phyloP scores from a whole-genome alignment of 2,888 invertebrate genomes.

The Epinotia bilunana region DNA sequence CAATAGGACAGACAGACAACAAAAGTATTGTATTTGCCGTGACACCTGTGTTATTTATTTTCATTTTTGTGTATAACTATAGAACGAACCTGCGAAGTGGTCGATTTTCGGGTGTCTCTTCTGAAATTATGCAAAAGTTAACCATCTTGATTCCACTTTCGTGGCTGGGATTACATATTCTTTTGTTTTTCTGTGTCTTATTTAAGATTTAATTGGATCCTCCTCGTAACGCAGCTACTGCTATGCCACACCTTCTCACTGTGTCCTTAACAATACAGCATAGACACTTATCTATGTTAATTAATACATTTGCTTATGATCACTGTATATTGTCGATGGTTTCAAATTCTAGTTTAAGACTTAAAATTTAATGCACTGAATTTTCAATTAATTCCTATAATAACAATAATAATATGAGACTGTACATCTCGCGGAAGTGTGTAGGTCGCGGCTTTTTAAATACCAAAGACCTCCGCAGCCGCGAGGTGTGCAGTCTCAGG shows the following conservation, averaged over 20 bases:
- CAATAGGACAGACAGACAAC: no score
- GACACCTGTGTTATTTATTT: not conserved
- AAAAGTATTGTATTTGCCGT: not conserved
- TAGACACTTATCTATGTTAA: constrained; percentile 2
- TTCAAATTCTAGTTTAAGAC: not conserved
- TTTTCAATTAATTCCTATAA: not conserved
- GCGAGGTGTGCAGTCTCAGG: no score
- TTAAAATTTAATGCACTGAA: constrained; percentile 18
- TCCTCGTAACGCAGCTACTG: not conserved
- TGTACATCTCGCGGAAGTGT: no score
- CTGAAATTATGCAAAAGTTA: not conserved
- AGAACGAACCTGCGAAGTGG: not conserved
- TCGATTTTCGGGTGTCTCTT: no score
- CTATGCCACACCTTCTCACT: constrained; percentile 19
- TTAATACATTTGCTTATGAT: constrained; percentile 29
- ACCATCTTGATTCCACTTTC: not conserved
- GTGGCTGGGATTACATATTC: not conserved
- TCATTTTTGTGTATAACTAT: not conserved
- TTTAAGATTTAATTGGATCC: constrained; percentile 14
- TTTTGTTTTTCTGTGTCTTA: not conserved
- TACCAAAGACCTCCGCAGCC: no score
- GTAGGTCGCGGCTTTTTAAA: no score
- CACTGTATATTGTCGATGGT: constrained; percentile 28
- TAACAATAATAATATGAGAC: no score
- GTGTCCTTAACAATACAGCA: constrained; percentile 32